Conservation (phyloP, 2,113 vertebrate species). For the Osmerus mordax region DNA sequence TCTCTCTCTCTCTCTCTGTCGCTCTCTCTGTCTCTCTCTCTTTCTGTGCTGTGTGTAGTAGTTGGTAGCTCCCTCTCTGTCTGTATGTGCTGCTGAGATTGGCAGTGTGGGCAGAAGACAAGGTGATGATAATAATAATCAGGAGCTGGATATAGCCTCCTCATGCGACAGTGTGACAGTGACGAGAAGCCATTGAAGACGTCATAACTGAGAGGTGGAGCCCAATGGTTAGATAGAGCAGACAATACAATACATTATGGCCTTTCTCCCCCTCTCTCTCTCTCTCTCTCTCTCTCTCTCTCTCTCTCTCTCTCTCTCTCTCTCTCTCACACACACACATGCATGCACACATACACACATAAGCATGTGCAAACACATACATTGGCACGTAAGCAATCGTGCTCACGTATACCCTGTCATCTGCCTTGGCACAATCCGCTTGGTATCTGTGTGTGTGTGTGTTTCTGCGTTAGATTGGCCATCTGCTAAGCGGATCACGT, state of each 20-base stretch:
- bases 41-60: not conserved
- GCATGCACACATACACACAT: not conserved
- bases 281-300: too few species aligned
- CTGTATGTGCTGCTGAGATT: not conserved
- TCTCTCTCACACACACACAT: not conserved
- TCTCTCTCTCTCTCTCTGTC: not conserved
- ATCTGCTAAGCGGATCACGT: slow-evolving; percentile 3
- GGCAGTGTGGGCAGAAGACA: not conserved
- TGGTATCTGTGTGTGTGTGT: not conserved
- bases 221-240: too few species aligned
- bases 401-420: not conserved
- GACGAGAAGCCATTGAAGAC: too few species aligned
- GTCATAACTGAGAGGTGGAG: too few species aligned
- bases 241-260: too few species aligned
- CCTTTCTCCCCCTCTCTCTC: too few species aligned
- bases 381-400: not conserved
- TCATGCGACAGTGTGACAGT: not conserved
- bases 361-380: not conserved
- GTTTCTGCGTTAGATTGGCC: not conserved
- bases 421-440: too few species aligned
- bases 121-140: not conserved
- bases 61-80: not conserved
- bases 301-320: too few species aligned
- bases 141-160: not conserved
- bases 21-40: not conserved